Percentiles rank a stretch among this genome's conserved stretches.
Conservation (phyloP, 2,113 vertebrate species). For the Sula dactylatra region DNA sequence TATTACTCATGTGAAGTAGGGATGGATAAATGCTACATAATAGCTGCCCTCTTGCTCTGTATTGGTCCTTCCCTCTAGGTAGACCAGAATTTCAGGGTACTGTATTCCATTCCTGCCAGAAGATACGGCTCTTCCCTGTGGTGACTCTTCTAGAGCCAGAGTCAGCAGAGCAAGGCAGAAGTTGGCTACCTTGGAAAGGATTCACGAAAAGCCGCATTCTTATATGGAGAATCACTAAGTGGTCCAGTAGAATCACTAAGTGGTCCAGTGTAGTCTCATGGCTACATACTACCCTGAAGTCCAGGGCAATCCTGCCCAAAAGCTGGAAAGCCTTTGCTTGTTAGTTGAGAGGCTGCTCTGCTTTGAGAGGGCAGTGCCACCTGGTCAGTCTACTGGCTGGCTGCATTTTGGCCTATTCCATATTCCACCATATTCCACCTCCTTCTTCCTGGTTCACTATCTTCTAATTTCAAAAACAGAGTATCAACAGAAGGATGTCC, state of each 20-base stretch:
- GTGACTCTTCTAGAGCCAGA: not conserved
- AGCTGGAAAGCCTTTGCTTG: not conserved
- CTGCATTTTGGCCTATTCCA: not conserved
- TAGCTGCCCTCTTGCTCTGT: not conserved
- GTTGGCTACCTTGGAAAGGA: not conserved
- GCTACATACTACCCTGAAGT: not conserved
- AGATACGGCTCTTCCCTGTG: not conserved
- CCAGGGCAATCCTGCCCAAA: not conserved
- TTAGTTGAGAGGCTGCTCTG: not conserved
- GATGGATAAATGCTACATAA: not conserved
- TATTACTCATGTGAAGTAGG: not conserved
- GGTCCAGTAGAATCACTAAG: not conserved
- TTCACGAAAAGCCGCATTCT: not conserved
- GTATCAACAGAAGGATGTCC: not conserved
- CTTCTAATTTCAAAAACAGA: not conserved
- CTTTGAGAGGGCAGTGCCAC: not conserved
- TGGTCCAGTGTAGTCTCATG: not conserved
- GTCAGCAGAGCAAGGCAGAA: not conserved
- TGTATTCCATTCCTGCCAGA: not conserved
- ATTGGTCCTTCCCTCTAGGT: not conserved
- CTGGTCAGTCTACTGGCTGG: not conserved
- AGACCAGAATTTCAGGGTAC: not conserved
- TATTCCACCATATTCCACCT: not conserved
- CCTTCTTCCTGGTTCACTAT: not conserved
- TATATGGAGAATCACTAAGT: not conserved